phyloP scores from a whole-genome alignment of 2,888 invertebrate species.

The Drosophila yooni region DNA sequence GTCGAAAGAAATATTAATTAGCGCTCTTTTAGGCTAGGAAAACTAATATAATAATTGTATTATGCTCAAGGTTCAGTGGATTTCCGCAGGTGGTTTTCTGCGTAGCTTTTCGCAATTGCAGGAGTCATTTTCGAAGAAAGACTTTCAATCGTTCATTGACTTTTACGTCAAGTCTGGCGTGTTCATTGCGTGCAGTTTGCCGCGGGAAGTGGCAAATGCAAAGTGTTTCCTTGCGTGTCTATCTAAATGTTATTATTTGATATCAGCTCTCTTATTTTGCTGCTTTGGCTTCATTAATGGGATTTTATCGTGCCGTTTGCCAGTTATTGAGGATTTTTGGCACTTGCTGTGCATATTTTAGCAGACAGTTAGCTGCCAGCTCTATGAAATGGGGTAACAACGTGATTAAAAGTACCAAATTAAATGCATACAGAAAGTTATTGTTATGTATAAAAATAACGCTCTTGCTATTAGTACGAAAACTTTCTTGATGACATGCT shows the following conservation, averaged over 20 bases:
- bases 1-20: background rate
- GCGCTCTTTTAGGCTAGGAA: background rate
- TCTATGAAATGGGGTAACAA: constrained; percentile 20
- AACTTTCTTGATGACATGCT: background rate
- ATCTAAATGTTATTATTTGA: constrained; percentile 73
- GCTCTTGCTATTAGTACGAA: background rate
- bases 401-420: constrained; percentile 58
- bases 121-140: background rate
- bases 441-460: background rate
- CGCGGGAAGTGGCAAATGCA: constrained; percentile 56
- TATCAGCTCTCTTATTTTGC: constrained; percentile 58
- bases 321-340: constrained; percentile 51
- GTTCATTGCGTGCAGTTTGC: constrained; percentile 50
- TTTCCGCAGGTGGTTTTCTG: constrained; percentile 12
- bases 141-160: constrained; percentile 56
- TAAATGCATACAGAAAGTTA: constrained; percentile 39
- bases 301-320: constrained; percentile 60
- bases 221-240: constrained; percentile 72
- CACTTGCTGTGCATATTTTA: constrained; percentile 62
- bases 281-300: constrained; percentile 63
- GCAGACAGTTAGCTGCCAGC: constrained; percentile 47
- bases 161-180: constrained; percentile 50
- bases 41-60: constrained; percentile 4
- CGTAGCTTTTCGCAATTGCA: constrained; percentile 12
- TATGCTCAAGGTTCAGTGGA: constrained; percentile 26